Evolutionary conservation across 92 coral and sea anemone genomes (phyloP).

Genomic region (Scolanthus callimorphus): DNA sequence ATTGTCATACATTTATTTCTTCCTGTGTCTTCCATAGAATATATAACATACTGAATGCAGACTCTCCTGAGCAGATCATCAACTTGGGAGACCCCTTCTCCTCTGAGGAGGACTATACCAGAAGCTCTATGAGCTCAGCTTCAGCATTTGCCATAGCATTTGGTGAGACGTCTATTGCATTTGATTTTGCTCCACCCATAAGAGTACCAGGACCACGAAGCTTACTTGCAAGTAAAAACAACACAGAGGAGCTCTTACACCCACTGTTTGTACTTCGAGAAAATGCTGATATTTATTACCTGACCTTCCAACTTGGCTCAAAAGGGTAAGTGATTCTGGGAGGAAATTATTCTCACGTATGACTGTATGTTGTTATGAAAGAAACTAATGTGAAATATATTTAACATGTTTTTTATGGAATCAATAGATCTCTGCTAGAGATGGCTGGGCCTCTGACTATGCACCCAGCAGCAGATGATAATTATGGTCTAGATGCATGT

Average conservation of each 20-base stretch:
- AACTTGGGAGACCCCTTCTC: conserved; percentile 76
- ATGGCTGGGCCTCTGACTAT: conserved; percentile 79
- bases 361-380: too few relatives aligned
- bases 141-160: conserved; percentile 91
- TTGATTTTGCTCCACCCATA: conserved; percentile 94
- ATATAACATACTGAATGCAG: conserved; percentile 75
- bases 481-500: conserved; percentile 94
- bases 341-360: too few relatives aligned
- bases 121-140: conserved; percentile 64
- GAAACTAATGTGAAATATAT: too few relatives aligned
- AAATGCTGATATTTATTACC: conserved; percentile 88
- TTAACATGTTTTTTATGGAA: too few relatives aligned
- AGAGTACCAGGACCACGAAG: conserved; percentile 6
- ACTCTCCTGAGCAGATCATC: conserved; percentile 66
- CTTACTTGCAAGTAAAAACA: conserved; percentile 17
- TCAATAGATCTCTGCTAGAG: conserved; percentile 14
- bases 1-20: not conserved
- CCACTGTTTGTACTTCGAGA: conserved; percentile 83
- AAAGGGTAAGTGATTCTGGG: conserved; percentile 74
- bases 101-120: conserved; percentile 55
- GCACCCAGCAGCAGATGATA: conserved; percentile 95
- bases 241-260: conserved; percentile 28
- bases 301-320: conserved; percentile 49
- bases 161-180: conserved; percentile 84
- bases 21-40: conserved; percentile 24